Percentiles rank a stretch among this genome's conserved stretches.
phyloP scores from a whole-genome alignment of 1,140 invertebrate species.

The Nylanderia fulva region DNA sequence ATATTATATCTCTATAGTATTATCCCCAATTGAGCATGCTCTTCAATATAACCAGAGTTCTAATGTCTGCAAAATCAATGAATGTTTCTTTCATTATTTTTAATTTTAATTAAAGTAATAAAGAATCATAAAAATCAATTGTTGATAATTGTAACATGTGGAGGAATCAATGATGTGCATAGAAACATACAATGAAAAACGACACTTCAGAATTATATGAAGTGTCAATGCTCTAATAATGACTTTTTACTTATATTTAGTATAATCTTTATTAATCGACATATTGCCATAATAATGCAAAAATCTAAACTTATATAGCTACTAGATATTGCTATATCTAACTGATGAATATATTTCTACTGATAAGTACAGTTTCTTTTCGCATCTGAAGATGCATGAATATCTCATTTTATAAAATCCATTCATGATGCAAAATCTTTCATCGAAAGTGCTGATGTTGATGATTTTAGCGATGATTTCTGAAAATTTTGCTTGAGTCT shows the following conservation, averaged over 20 bases:
- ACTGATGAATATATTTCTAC: constrained; percentile 31
- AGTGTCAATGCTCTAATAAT: not conserved
- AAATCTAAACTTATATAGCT: constrained; percentile 42
- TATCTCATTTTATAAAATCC: constrained; percentile 7
- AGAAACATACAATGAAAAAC: constrained; percentile 29
- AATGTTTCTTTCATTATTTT: constrained; percentile 29
- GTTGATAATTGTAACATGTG: constrained; percentile 76
- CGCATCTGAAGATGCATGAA: constrained; percentile 30
- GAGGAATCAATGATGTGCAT: constrained; percentile 77
- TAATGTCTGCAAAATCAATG: constrained; percentile 80
- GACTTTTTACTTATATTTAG: constrained; percentile 29
- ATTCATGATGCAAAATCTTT: constrained; percentile 1
- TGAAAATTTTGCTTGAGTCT: constrained; percentile 6
- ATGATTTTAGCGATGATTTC: not conserved
- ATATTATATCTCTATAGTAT: constrained; percentile 16
- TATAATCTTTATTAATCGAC: not conserved
- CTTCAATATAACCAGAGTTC: constrained; percentile 78
- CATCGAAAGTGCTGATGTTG: not conserved
- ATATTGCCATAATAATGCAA: constrained; percentile 16
- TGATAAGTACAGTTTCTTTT: constrained; percentile 12
- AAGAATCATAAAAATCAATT: not conserved
- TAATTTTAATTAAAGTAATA: constrained; percentile 19
- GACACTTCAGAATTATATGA: constrained; percentile 17
- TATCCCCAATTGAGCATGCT: constrained; percentile 67
- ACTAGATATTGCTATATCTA: not conserved